Conservation (phyloP, 2,797 vertebrate species). For the Argya squamiceps region DNA sequence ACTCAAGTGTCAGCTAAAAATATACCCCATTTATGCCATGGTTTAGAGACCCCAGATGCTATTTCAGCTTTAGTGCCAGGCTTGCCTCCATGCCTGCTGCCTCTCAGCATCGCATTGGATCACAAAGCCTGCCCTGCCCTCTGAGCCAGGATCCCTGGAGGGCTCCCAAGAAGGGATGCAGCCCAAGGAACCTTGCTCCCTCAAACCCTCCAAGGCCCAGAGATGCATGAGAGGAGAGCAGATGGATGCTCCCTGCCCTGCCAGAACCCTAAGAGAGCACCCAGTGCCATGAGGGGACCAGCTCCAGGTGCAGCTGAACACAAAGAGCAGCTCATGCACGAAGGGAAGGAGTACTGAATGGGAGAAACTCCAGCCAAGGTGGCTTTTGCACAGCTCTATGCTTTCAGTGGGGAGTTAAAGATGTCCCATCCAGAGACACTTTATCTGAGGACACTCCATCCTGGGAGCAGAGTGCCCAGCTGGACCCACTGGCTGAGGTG, state of each 20-base stretch:
- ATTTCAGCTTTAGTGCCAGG: background rate
- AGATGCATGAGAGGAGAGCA: background rate
- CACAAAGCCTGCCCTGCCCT: background rate
- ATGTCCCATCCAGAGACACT: background rate
- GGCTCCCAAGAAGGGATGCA: background rate
- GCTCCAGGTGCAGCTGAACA: background rate
- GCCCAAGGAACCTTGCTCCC: background rate
- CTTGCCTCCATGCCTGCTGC: background rate
- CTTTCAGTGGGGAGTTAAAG: background rate
- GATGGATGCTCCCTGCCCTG: background rate
- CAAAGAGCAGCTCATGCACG: accelerated
- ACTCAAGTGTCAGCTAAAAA: background rate
- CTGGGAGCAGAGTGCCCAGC: background rate
- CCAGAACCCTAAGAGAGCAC: background rate
- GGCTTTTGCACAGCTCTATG: background rate
- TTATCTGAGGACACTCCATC: background rate
- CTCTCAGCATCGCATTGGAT: background rate
- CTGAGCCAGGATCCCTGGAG: background rate
- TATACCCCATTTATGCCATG: background rate
- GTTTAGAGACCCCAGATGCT: background rate
- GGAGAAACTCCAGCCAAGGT: background rate
- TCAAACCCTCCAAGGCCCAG: background rate
- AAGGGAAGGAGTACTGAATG: background rate
- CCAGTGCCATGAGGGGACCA: background rate
- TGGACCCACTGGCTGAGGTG: background rate